Evolutionary conservation across 2,113 vertebrate species (phyloP).

Genomic region (Pygoscelis antarcticus): DNA sequence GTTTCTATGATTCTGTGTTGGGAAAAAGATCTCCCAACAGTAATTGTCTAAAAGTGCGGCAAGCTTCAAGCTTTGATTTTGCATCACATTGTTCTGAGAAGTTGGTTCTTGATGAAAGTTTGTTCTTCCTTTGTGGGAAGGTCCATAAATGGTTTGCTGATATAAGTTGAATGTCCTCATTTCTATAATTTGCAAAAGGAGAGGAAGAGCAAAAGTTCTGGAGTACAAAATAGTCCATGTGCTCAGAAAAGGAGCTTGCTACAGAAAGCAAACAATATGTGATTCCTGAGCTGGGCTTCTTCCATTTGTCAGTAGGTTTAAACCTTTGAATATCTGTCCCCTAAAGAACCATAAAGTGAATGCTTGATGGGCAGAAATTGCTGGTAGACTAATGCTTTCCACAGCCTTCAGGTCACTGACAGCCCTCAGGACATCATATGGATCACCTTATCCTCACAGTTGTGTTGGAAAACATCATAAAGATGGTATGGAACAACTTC

Average conservation of each 20-base stretch:
- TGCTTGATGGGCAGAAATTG: too few relatives aligned
- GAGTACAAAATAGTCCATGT: background rate
- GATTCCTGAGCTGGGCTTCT: too few relatives aligned
- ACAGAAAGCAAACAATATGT: background rate
- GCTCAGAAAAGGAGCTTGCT: background rate
- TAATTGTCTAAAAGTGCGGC: background rate
- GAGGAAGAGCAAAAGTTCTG: background rate
- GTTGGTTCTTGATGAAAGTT: background rate
- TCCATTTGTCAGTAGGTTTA: background rate
- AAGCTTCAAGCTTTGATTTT: background rate
- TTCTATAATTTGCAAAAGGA: background rate
- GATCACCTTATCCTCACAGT: too few relatives aligned
- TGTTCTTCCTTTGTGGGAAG: background rate
- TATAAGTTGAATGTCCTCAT: background rate
- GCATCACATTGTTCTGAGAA: background rate
- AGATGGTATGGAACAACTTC: too few relatives aligned
- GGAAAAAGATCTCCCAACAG: background rate
- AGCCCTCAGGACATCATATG: too few relatives aligned
- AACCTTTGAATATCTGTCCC: too few relatives aligned
- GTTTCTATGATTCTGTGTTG: background rate
- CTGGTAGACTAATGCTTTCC: too few relatives aligned
- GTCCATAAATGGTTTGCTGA: background rate
- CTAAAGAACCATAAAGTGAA: too few relatives aligned
- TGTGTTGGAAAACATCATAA: too few relatives aligned
- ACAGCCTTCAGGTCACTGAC: too few relatives aligned